phyloP scores from a whole-genome alignment of 1,140 invertebrate species.

The Episyrphus balteatus region DNA sequence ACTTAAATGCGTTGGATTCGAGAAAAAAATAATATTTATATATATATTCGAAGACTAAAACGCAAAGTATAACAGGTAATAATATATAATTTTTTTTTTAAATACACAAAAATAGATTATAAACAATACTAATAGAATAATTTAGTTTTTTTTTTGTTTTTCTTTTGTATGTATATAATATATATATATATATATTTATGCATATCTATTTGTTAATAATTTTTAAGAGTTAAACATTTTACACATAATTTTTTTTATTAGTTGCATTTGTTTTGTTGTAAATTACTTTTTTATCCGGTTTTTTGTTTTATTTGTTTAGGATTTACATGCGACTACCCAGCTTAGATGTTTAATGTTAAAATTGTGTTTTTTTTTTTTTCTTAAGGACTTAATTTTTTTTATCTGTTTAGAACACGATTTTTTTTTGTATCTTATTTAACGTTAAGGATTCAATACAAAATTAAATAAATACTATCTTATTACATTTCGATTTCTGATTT shows the following conservation, averaged over 20 bases:
- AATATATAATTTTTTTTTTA: no score
- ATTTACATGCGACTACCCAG: conserved; percentile 39
- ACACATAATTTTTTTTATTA: not conserved
- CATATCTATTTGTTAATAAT: no score
- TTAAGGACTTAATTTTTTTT: conserved; percentile 2
- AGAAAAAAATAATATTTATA: no score
- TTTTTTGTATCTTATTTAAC: not conserved
- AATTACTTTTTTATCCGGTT: conserved; percentile 16
- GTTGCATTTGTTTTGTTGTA: conserved; percentile 6
- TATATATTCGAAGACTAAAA: no score
- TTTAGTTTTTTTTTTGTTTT: no score
- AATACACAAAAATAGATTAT: no score
- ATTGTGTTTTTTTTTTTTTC: conserved; percentile 13
- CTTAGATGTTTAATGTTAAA: conserved; percentile 31
- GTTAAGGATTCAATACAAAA: not conserved
- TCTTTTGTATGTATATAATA: no score
- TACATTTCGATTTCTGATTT: not conserved
- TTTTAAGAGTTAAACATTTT: no score
- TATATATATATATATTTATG: no score
- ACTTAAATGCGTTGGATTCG: no score
- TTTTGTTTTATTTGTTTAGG: conserved; percentile 31
- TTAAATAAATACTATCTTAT: conserved; percentile 6
- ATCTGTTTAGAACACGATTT: not conserved
- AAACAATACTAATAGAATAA: no score
- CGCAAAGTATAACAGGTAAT: no score